phyloP scores from a whole-genome alignment of 2,113 vertebrate species.

The Rhabdomys dilectus region DNA sequence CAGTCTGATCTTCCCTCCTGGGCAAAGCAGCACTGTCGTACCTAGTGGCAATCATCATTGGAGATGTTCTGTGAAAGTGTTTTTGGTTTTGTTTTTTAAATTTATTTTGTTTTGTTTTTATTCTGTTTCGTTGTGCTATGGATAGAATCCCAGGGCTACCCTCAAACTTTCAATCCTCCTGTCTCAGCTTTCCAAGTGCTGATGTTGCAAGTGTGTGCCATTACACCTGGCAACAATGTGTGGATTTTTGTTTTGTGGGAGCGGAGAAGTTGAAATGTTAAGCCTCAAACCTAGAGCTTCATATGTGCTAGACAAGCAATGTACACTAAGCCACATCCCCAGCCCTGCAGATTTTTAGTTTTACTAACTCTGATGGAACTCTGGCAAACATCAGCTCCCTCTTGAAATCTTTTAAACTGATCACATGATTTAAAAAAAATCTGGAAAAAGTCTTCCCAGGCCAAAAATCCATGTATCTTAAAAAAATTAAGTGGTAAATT shows the following conservation, averaged over 20 bases:
- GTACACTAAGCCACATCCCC: not conserved
- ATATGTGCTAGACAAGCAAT: not conserved
- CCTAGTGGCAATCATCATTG: not conserved
- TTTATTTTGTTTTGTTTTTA: not conserved
- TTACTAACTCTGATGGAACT: not conserved
- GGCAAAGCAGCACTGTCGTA: not conserved
- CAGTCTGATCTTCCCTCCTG: not conserved
- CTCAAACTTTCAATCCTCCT: not conserved
- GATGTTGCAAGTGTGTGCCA: not conserved
- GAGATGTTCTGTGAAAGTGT: not conserved
- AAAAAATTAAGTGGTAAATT: slow-evolving; percentile 28
- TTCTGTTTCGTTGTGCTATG: not conserved
- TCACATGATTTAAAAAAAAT: not conserved
- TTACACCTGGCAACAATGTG: not conserved
- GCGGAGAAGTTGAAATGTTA: too few relatives aligned
- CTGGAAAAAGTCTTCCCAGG: not conserved
- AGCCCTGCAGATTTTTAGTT: slow-evolving; percentile 32
- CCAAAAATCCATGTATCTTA: slow-evolving; percentile 38
- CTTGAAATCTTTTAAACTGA: not conserved
- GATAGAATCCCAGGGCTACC: not conserved
- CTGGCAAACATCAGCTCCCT: slow-evolving; percentile 7
- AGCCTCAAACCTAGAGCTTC: not conserved
- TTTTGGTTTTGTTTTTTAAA: not conserved
- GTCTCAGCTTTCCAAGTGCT: not conserved
- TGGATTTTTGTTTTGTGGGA: not conserved